Evolutionary conservation across 2,113 vertebrate genomes (phyloP).

Genomic region (Oreotrochilus melanogaster): DNA sequence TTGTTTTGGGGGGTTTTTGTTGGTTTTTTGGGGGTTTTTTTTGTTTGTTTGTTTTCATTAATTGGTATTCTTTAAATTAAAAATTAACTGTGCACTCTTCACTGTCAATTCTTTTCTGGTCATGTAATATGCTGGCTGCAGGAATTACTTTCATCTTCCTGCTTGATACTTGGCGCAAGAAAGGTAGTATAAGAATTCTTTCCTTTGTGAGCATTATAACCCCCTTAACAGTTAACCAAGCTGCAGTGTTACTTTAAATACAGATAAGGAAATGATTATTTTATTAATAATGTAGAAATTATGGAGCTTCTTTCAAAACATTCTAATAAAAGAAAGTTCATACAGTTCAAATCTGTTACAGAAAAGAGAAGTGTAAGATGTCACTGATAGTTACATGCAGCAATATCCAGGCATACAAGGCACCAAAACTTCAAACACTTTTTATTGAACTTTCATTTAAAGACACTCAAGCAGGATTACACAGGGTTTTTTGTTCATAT

Average conservation of each 20-base stretch:
- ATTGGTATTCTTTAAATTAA: no score
- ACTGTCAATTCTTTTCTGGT: neutral
- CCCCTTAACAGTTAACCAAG: neutral
- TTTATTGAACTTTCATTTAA: neutral
- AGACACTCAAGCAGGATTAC: fast-evolving
- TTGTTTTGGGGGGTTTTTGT: neutral
- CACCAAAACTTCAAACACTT: neutral
- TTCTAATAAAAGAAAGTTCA: neutral
- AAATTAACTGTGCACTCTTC: no score
- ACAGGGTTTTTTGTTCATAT: neutral
- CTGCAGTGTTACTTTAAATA: neutral
- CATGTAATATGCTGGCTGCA: neutral
- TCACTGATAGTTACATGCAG: neutral
- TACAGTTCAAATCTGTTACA: neutral
- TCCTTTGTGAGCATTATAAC: neutral
- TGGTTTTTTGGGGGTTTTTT: neutral
- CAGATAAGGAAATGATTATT: no score
- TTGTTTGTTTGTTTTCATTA: no score
- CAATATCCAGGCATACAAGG: neutral
- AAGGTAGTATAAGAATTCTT: neutral
- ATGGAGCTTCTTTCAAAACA: neutral
- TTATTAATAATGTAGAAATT: neutral
- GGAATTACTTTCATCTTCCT: neutral
- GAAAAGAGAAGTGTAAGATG: neutral
- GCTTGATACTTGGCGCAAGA: neutral